Evolutionary conservation across 2,888 invertebrate genomes (phyloP), one percentile per base, ranked within the genome.

Genomic region (Lithophane socia): DNA sequence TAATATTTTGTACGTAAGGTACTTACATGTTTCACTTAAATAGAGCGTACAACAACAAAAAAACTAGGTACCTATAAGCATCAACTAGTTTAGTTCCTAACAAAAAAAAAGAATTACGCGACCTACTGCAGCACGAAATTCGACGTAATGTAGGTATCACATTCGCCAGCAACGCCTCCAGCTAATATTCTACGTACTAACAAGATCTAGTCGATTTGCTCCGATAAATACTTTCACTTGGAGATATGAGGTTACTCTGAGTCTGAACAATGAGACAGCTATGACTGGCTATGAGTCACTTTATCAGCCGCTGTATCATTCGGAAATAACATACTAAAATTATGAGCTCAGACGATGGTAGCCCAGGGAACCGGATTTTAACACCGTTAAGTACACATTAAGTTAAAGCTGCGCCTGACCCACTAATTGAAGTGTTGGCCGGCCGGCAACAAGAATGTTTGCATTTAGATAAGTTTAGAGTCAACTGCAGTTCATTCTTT

Each of bases 341-440:
- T 87, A 88, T 89, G 81, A 86, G 81, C 83, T 85, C 83, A 84
- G 85, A 84, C 81, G 84, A 82, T 86, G 89, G 90, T 86, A 89
- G 86, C 86, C 90, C 87, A 83, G 86, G 88, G 89, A 93, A 95
- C 94, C 94, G 93, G 93, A 91, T 94, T 94, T 90, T 80, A 82
- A 88, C 87, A 94, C 96, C 95, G 96, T 96, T 96, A 96, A 95
- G 90, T 89, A 92, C 86, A 94, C 92, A 91, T 93, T 91, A 91
- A 90, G 88, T 88, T 91, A 90, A 92, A 91, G 87, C 91, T 90
- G 85, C 84, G 91, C 84, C 88, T 94, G 96, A 93, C 95, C 95
- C 91, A 95, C 93, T 94, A 93, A 92, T 93, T 93, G 92, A 90
- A 90, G 87, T 89, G 87, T 89, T 83, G 86, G 84, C 79, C 77